These are phyloP conservation scores for Scomber japonicus DNA, from an alignment of 2,113 vertebrate genomes.

Conservation along the genomic window DNA sequence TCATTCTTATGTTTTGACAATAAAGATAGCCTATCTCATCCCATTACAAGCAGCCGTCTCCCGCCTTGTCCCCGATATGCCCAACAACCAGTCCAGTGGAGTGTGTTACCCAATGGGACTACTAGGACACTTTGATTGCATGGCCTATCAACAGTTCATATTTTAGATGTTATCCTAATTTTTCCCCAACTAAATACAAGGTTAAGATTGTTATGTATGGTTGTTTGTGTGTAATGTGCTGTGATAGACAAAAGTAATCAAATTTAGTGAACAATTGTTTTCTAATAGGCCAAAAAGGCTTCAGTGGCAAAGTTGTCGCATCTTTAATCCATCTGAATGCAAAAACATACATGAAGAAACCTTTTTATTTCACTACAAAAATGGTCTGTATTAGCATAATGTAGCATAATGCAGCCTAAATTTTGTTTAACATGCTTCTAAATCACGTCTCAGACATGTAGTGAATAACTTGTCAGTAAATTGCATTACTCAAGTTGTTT, in stretches of 20 bases:
- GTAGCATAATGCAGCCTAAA: not conserved
- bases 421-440: not conserved
- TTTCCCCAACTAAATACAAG: constrained; percentile 32
- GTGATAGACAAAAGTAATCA: not conserved
- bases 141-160: constrained; percentile 35
- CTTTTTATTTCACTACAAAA: not conserved
- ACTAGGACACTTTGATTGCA: constrained; percentile 65
- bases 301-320: not conserved
- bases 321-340: no score
- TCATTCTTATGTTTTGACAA: constrained; percentile 89
- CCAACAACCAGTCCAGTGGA: constrained; percentile 65
- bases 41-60: constrained; percentile 81
- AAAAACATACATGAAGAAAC: not conserved
- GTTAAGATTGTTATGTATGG: not conserved
- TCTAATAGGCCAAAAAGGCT: not conserved
- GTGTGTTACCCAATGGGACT: constrained; percentile 59
- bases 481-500: not conserved
- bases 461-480: not conserved
- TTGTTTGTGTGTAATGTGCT: not conserved
- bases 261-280: not conserved
- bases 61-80: constrained; percentile 77
- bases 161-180: constrained; percentile 24
- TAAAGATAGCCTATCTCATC: constrained; percentile 88
- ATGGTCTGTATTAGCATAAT: no score
- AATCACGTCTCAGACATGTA: not conserved